Conservation (phyloP, 2,888 invertebrate species). For the Siphonodentalium dalli region DNA sequence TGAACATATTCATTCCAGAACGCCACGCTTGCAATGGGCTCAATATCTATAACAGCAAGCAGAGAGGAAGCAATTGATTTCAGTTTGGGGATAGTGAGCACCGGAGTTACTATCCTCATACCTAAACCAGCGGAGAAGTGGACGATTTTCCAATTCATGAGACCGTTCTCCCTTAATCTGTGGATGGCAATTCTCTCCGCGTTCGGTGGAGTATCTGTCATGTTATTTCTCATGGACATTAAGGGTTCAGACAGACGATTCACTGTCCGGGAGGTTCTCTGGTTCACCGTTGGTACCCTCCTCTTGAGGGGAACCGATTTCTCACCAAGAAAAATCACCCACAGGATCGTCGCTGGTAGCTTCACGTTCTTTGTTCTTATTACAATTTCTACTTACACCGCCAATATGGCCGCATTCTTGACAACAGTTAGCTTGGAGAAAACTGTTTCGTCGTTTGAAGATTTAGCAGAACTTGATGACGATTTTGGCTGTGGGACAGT, state of each 20-base stretch:
- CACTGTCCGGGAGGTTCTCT: conserved; percentile 44
- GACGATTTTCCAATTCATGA: conserved; percentile 54
- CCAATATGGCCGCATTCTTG: conserved; percentile 57
- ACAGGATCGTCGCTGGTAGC: conserved; percentile 50
- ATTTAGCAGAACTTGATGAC: conserved; percentile 36
- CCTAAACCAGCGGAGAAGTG: conserved; percentile 40
- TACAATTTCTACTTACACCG: conserved; percentile 55
- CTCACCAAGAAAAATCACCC: conserved; percentile 46
- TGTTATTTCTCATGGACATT: conserved; percentile 46
- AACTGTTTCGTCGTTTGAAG: conserved; percentile 41
- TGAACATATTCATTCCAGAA: conserved; percentile 35
- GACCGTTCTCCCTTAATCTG: conserved; percentile 49
- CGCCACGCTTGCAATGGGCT: conserved; percentile 52
- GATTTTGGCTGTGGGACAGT: conserved; percentile 41
- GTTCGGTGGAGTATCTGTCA: conserved; percentile 39
- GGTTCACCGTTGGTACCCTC: conserved; percentile 49
- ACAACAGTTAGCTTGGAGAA: conserved; percentile 49
- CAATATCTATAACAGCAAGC: conserved; percentile 52
- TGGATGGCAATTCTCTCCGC: conserved; percentile 55
- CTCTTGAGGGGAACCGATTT: conserved; percentile 54
- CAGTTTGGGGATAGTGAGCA: conserved; percentile 50
- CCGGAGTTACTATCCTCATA: conserved; percentile 52
- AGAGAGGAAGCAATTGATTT: conserved; percentile 52
- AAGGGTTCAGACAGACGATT: conserved; percentile 40
- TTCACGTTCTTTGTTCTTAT: conserved; percentile 56